phyloP scores from a whole-genome alignment of 2,113 vertebrate species.

The Nothoprocta perdicaria region DNA sequence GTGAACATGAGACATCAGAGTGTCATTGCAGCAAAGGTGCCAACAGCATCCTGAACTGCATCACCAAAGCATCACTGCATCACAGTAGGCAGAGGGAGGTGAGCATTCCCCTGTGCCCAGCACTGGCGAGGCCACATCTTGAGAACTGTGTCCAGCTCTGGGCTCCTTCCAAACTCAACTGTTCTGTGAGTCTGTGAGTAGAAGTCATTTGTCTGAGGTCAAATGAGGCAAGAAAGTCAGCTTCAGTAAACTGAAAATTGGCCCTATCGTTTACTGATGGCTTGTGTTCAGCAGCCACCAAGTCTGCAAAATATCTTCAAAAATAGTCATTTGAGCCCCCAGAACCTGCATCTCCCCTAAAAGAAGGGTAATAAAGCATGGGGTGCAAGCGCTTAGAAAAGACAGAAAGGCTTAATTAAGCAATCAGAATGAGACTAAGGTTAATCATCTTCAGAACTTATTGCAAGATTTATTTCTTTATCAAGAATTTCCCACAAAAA shows the following conservation, averaged over 20 bases:
- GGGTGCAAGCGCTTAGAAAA: background rate
- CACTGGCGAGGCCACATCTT: background rate
- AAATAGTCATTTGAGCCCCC: background rate
- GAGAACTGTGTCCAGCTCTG: background rate
- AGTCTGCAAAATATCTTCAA: conserved; percentile 22
- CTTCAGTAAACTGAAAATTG: background rate
- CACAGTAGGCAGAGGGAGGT: background rate
- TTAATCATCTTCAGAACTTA: conserved; percentile 41
- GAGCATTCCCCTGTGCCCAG: background rate
- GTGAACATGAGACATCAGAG: background rate
- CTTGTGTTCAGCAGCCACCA: conserved; percentile 8
- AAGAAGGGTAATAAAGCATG: background rate
- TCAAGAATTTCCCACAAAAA: conserved; percentile 25
- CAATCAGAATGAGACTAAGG: conserved; percentile 13
- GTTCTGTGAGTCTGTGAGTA: background rate
- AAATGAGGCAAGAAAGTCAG: background rate
- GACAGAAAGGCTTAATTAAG: conserved; percentile 48
- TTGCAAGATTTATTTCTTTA: background rate
- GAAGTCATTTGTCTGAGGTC: background rate
- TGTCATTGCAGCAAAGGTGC: background rate
- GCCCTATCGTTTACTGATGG: background rate
- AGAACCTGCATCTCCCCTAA: background rate
- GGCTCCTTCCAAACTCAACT: background rate
- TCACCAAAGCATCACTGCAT: background rate
- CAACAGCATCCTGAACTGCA: background rate